phyloP scores from a whole-genome alignment of 23 tunicate genomes.

The Trididemnum miniatum region DNA sequence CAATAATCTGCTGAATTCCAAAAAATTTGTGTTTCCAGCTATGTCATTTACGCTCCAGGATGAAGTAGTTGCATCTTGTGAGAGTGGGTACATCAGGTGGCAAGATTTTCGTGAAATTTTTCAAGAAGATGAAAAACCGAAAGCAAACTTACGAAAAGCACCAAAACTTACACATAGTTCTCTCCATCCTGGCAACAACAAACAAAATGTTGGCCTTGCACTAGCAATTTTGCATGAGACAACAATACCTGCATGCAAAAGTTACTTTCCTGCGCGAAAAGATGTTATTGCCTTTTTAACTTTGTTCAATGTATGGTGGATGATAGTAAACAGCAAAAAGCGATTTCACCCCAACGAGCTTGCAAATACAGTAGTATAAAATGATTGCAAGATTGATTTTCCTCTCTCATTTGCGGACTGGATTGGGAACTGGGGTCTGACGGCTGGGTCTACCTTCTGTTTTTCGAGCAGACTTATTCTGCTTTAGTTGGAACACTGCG shows the following conservation, averaged over 20 bases:
- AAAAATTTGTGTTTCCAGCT: neutral
- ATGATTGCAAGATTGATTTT: neutral
- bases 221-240: slow-evolving; percentile 10
- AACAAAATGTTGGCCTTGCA: slow-evolving; percentile 19
- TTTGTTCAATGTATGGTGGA: slow-evolving; percentile 4
- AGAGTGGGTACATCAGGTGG: slow-evolving; percentile 11
- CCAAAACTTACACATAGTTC: neutral
- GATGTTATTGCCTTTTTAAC: slow-evolving; percentile 15
- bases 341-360: neutral
- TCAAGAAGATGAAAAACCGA: neutral
- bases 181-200: slow-evolving; percentile 16
- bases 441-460: neutral
- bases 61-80: neutral
- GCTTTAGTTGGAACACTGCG: neutral
- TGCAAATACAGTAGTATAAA: neutral
- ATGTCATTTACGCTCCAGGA: neutral
- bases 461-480: neutral
- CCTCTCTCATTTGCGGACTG: no score
- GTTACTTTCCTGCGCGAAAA: neutral
- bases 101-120: neutral
- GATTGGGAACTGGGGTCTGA: no score
- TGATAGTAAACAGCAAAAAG: neutral
- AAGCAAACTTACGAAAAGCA: slow-evolving; percentile 14
- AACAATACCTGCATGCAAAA: slow-evolving; percentile 6
- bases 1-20: neutral